Conservation (phyloP, 2,888 invertebrate species). For the Metopia argyrocephala region DNA sequence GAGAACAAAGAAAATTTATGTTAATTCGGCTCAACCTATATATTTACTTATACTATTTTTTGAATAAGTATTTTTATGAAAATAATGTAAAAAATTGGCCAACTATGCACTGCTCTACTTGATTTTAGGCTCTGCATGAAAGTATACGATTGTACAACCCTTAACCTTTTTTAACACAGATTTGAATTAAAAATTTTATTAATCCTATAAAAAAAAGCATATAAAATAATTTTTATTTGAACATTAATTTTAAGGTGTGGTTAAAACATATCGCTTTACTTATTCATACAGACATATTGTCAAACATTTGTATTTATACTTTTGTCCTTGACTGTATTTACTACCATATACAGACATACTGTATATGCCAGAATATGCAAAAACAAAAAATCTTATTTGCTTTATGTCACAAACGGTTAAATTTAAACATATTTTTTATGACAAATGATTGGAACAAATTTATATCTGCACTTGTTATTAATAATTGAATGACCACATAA, state of each 20-base stretch:
- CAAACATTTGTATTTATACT: background rate
- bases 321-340: slow-evolving; percentile 39
- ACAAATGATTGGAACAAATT: slow-evolving; percentile 60
- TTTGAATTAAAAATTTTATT: background rate
- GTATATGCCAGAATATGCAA: too few species aligned
- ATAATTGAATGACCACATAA: slow-evolving; percentile 50
- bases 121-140: too few species aligned
- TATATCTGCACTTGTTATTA: slow-evolving; percentile 53
- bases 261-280: background rate
- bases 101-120: too few species aligned
- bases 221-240: background rate
- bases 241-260: background rate
- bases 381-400: slow-evolving; percentile 36
- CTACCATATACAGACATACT: background rate
- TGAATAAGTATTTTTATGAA: too few species aligned
- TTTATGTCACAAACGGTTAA: slow-evolving; percentile 53
- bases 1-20: too few species aligned
- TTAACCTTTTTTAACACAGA: too few species aligned
- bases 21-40: too few species aligned
- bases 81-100: too few species aligned
- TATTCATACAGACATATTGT: background rate
- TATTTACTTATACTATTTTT: too few species aligned
- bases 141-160: too few species aligned
- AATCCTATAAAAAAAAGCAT: background rate
- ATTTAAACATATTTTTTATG: slow-evolving; percentile 47